Evolutionary conservation across 2,888 invertebrate genomes (phyloP).

Genomic region (Chrysolina americana): DNA sequence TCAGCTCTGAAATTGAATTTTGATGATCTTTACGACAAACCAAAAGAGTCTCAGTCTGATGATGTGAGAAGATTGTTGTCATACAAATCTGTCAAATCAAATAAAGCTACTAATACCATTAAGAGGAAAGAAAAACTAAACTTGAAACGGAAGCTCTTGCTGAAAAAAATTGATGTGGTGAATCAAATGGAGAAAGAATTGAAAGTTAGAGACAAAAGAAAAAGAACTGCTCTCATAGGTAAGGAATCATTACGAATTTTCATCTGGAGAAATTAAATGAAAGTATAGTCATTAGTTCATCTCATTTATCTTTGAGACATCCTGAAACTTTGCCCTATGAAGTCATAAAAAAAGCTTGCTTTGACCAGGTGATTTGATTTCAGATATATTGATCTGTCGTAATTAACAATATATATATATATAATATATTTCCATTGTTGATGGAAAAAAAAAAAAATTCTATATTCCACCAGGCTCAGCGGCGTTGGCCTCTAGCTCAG

Average conservation of each 20-base stretch:
- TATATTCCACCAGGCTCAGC: no score
- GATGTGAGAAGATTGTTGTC: slow-evolving; percentile 61
- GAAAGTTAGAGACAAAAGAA: slow-evolving; percentile 59
- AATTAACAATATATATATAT: no score
- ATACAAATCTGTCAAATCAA: slow-evolving; percentile 61
- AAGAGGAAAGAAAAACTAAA: slow-evolving; percentile 64
- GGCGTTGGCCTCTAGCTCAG: no score
- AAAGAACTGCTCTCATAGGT: slow-evolving; percentile 58
- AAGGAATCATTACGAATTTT: not conserved
- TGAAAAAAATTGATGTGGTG: slow-evolving; percentile 62
- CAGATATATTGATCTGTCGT: no score
- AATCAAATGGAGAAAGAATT: slow-evolving; percentile 60
- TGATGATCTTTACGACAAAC: slow-evolving; percentile 2
- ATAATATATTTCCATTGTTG: no score
- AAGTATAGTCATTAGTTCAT: no score
- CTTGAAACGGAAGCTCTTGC: slow-evolving; percentile 58
- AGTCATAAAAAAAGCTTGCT: no score
- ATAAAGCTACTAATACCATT: slow-evolving; percentile 51
- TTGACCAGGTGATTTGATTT: no score
- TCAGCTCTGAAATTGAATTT: not conserved
- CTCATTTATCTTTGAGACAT: no score
- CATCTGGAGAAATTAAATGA: not conserved
- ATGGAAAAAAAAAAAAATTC: no score
- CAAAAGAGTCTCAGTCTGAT: slow-evolving; percentile 41
- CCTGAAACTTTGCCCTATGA: no score